Base-by-base conservation (phyloP, 53 echinoderm and acorn worm genomes). In the Crossaster papposus region DNA sequence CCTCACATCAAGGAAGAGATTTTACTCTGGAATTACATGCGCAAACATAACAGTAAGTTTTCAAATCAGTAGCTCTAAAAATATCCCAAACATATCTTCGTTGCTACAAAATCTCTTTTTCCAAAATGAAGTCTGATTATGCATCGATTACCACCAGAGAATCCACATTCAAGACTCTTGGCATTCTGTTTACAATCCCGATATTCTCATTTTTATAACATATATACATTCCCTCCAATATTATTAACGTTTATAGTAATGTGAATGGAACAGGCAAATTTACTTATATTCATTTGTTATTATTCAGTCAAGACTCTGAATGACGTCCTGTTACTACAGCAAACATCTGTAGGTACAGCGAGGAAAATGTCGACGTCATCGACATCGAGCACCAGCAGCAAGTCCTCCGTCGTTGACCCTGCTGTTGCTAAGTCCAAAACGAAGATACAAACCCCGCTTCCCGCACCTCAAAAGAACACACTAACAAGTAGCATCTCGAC, bases 11-110 rank as follows among this genome's bases (percentile, higher is more conserved):
- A 88, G 52, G 95, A 94, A 75, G 96, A 96, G 85, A 51, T 83
- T 14, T 54, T 85, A 22, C 85, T 96, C 28, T 96, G 96, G 96
- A 83, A 75, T 18, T 96, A 93, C 81, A 94, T 94, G 93, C 68
- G 55, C 26, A 86, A 91, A 79, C 80, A 94, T 65, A 80, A 85
- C 2, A 70, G 94, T 94, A 28, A 94, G 94, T 94, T 22, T 35
- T 32, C 30, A 74, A 74, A 74, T n/a, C n/a, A n/a, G 10, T 74
- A 44, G 44, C 44, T 7, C 9, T 5, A 44, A 44, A 7, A 44
- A 9, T 9, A 44, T 5, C 44, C 44, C 6, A 44, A 44, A 9
- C 9, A 7, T 44, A 44, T 44, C 44, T 44, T 9, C 44, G 5
- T n/a, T n/a, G n/a, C n/a, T n/a, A n/a, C n/a, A n/a, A n/a, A n/a